These are phyloP conservation scores for Holcopasites calliopsidis DNA, from an alignment of 1,140 invertebrate species.

Conservation along the genomic window DNA sequence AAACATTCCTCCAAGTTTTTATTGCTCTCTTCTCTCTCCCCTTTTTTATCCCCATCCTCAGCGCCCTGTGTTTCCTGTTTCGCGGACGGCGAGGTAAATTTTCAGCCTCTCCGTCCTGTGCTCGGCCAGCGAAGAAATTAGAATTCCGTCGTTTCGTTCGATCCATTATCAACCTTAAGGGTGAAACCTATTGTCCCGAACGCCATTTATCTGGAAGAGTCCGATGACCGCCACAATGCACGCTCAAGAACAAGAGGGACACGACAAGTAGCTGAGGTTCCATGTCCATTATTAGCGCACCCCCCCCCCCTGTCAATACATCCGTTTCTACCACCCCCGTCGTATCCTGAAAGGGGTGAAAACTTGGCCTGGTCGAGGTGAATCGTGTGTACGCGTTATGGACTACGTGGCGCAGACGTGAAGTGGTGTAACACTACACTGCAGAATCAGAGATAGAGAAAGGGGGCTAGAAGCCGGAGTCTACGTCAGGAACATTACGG, in stretches of 20 bases:
- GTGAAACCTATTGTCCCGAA: conserved; percentile 53
- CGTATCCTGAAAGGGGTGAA: conserved; percentile 8
- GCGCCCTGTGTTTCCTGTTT: no score
- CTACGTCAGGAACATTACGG: conserved; percentile 41
- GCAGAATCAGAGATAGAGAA: not conserved
- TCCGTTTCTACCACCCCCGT: conserved; percentile 11
- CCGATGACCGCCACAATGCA: conserved; percentile 48
- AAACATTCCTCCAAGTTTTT: conserved; percentile 64
- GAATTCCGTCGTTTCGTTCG: conserved; percentile 15
- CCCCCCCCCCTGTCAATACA: conserved; percentile 30
- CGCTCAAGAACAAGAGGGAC: conserved; percentile 46
- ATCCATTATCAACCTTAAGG: conserved; percentile 45
- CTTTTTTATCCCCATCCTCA: no score
- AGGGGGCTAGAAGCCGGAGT: not conserved
- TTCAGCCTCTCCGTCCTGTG: no score
- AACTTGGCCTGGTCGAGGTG: conserved; percentile 8
- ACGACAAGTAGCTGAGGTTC: not conserved
- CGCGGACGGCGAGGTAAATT: no score
- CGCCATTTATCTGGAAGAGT: conserved; percentile 56
- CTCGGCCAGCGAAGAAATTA: not conserved
- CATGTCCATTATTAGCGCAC: not conserved
- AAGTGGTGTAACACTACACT: not conserved
- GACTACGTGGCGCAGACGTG: not conserved
- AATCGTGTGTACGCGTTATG: not conserved
- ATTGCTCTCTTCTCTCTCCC: conserved; percentile 57